Evolutionary conservation across 2,888 invertebrate species (phyloP).

Genomic region (Odontocerum albicorne): DNA sequence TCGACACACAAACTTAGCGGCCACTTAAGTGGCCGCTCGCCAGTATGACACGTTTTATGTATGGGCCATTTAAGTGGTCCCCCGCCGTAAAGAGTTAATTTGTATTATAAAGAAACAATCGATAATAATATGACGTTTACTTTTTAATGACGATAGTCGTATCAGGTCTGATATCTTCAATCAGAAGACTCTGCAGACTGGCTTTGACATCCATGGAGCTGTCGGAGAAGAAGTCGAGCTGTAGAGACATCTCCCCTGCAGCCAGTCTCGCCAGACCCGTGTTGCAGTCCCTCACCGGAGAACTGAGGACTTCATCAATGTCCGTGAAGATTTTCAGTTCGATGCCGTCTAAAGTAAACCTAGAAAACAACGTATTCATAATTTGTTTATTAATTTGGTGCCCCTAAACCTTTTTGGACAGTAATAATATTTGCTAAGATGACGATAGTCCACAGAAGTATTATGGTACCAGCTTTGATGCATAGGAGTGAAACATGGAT

Average conservation of each 20-base stretch:
- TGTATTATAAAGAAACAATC: no score
- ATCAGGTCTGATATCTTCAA: slow-evolving; percentile 75
- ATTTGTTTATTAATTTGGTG: no score
- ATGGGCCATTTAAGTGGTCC: no score
- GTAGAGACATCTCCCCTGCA: slow-evolving; percentile 66
- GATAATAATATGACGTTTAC: no score
- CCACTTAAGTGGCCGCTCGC: no score
- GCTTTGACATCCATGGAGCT: slow-evolving; percentile 68
- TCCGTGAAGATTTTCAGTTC: slow-evolving; percentile 71
- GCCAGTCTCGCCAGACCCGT: slow-evolving; percentile 71
- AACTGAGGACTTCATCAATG: slow-evolving; percentile 72
- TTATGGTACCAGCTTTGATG: not conserved
- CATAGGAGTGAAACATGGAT: not conserved
- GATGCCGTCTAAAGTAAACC: slow-evolving; percentile 70
- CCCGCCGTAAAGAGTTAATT: no score
- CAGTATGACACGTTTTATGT: no score
- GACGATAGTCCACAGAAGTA: not conserved
- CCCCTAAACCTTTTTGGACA: no score
- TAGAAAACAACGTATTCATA: no score
- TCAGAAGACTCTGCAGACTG: slow-evolving; percentile 66
- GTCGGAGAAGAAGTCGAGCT: slow-evolving; percentile 68
- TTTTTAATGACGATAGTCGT: slow-evolving; percentile 61
- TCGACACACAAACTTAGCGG: no score
- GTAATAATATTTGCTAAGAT: no score
- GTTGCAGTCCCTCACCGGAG: slow-evolving; percentile 71